Percentiles rank a stretch among this genome's conserved stretches.
These are phyloP conservation scores for Phragmatobia fuliginosa DNA, from an alignment of 2,888 invertebrate species.

Conservation along the genomic window DNA sequence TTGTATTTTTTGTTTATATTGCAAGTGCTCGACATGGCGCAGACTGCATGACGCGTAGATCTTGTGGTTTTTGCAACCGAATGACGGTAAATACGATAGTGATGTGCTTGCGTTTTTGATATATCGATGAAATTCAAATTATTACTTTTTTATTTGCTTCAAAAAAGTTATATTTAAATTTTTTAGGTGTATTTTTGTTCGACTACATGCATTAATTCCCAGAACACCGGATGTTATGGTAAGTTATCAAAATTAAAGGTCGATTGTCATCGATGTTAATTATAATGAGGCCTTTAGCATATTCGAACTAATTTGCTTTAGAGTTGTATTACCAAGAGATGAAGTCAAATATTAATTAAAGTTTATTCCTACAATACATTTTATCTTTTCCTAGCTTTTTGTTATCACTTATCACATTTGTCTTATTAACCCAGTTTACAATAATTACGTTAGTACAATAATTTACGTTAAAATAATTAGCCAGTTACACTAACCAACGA, in stretches of 20 bases:
- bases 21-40: conserved; percentile 61
- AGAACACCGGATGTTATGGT: conserved; percentile 18
- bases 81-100: conserved; percentile 70
- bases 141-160: not conserved
- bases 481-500: not conserved
- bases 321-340: not conserved
- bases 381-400: not conserved
- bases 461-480: no score
- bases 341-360: not conserved
- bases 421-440: not conserved
- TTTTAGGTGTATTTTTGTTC: not conserved
- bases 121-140: conserved; percentile 17
- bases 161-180: no score
- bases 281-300: conserved; percentile 22
- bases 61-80: conserved; percentile 77
- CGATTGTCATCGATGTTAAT: conserved; percentile 17
- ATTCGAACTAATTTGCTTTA: conserved; percentile 24
- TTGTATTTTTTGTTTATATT: conserved; percentile 66
- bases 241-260: conserved; percentile 12
- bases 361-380: not conserved
- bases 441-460: no score
- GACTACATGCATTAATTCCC: not conserved
- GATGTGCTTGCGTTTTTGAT: conserved; percentile 48
- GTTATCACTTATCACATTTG: not conserved
- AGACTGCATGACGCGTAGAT: conserved; percentile 82